Evolutionary conservation across 2,888 invertebrate species (phyloP), one percentile per base, ranked within the genome.

Genomic region (Cheiracanthium punctorium): DNA sequence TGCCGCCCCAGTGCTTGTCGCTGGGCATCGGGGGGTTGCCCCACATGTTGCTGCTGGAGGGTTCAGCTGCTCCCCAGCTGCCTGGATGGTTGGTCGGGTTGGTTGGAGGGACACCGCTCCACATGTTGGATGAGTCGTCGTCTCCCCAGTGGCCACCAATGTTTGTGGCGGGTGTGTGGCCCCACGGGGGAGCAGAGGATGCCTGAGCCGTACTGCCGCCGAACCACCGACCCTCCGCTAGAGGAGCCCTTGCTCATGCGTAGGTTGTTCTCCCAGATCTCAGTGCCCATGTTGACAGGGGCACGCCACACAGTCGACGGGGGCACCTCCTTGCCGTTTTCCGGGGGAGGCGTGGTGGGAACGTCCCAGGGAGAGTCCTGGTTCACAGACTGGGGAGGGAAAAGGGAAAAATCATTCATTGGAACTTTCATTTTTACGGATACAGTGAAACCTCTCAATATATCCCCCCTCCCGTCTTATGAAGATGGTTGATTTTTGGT

Each of bases 351-450:
- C 76, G 96, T 96, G 87, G 95, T 94, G 76, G 97, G 97, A 71
- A 97, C 95, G 91, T 97, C 97, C 97, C 97, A 97, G 90, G 95
- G 95, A 52, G 96, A 96, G 90, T 97, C 97, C 93, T 97, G 97
- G 92, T 97, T 97, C 32, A 97, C 97, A 91, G 79, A 41, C 88
- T 88, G 17, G 2, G 69, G 52, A 52, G 2, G 69, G 52, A 52
- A 80, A 30, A 72, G 58, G 12, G 52, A 14, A 48, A 65, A 24
- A 28, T 12, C 17, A 37, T 37, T 37, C 37, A n/a, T n/a, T n/a
- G n/a, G n/a, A n/a, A n/a, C n/a, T n/a, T n/a, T n/a, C n/a, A n/a
- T n/a, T n/a, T n/a, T n/a, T n/a, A n/a, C n/a, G n/a, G n/a, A n/a
- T n/a, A n/a, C n/a, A n/a, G n/a, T n/a, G n/a, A n/a, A n/a, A n/a